Evolutionary conservation across 2,113 vertebrate species (phyloP).

Genomic region (Oreochromis spilurus): DNA sequence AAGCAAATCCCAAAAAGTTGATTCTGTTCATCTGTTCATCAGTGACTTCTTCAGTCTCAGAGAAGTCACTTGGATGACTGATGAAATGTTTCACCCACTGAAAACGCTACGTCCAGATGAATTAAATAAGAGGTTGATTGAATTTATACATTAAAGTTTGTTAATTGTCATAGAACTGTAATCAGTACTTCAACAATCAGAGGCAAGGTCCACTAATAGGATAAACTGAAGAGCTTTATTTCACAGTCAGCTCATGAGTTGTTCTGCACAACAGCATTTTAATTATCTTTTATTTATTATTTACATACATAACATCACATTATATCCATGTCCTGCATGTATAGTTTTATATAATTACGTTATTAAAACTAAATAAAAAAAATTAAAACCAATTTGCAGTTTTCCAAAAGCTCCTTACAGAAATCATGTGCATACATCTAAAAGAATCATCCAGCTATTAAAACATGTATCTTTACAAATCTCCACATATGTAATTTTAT

Average conservation of each 20-base stretch:
- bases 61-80: neutral
- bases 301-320: neutral
- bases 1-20: neutral
- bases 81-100: neutral
- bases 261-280: neutral
- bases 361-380: fast-evolving
- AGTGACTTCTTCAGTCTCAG: neutral
- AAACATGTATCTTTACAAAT: neutral
- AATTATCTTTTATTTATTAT: neutral
- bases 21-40: neutral
- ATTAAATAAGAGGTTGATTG: neutral
- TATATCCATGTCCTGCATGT: neutral
- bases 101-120: neutral
- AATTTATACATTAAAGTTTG: neutral
- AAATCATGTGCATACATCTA: neutral
- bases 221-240: neutral
- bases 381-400: fast-evolving
- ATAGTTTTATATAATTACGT: neutral
- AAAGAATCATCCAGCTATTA: neutral
- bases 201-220: neutral
- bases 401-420: neutral
- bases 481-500: neutral
- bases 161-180: neutral
- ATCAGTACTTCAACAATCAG: neutral
- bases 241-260: neutral